Conservation (phyloP, 2,113 vertebrate species). For the Hippocampus zosterae region DNA sequence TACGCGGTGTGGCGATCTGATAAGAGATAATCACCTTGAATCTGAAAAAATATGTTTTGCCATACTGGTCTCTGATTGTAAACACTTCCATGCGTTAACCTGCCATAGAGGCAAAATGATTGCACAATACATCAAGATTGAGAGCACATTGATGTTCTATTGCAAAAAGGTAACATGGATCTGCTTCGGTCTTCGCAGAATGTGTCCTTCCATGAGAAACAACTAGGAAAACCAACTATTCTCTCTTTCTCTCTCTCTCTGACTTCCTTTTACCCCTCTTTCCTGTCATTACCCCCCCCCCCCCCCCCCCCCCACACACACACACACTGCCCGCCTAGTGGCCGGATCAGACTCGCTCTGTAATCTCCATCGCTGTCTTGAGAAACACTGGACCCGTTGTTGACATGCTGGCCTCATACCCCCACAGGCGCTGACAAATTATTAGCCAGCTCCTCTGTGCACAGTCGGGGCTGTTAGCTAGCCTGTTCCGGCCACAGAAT, state of each 20-base stretch:
- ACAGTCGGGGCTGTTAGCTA: slow-evolving; percentile 46
- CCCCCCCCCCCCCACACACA: neutral
- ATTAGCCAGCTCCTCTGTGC: slow-evolving; percentile 66
- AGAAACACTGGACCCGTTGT: slow-evolving; percentile 73
- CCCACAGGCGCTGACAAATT: slow-evolving; percentile 71
- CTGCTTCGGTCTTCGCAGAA: neutral
- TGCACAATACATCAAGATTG: slow-evolving; percentile 45
- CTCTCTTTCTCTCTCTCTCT: slow-evolving; percentile 33
- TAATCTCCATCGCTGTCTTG: slow-evolving; percentile 65
- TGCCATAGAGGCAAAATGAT: slow-evolving; percentile 37
- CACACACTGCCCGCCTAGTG: slow-evolving; percentile 32
- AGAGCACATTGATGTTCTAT: slow-evolving; percentile 29
- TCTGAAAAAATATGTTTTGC: slow-evolving; percentile 24
- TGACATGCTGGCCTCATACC: slow-evolving; percentile 63
- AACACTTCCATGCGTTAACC: slow-evolving; percentile 35
- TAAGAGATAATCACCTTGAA: slow-evolving; percentile 44
- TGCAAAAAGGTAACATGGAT: slow-evolving; percentile 16
- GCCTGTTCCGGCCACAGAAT: slow-evolving; percentile 28
- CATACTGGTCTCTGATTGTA: slow-evolving; percentile 22
- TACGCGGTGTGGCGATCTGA: slow-evolving; percentile 56
- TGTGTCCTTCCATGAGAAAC: slow-evolving; percentile 2
- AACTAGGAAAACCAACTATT: slow-evolving; percentile 41
- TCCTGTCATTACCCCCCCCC: slow-evolving; percentile 8
- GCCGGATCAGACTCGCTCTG: slow-evolving; percentile 52
- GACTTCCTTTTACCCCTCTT: slow-evolving; percentile 28